These are phyloP conservation scores for Chrysomallon squamiferum DNA, from an alignment of 1,140 invertebrate species.

Conservation along the genomic window DNA sequence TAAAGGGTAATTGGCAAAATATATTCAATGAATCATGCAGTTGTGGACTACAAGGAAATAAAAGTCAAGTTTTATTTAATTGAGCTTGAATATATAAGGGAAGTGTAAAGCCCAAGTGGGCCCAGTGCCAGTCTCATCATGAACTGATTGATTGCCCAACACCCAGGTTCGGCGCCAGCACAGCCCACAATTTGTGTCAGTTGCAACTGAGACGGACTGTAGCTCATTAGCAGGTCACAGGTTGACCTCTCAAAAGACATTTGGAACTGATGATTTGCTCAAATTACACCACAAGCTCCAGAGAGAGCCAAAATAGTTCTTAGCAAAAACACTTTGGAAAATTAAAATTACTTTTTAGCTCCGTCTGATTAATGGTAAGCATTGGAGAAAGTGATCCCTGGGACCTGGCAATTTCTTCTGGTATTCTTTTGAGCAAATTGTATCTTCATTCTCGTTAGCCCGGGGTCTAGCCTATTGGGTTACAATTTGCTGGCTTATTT, in stretches of 20 bases:
- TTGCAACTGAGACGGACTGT: not conserved
- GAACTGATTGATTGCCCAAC: conserved; percentile 6
- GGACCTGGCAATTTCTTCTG: conserved; percentile 10
- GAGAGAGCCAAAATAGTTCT: conserved; percentile 6
- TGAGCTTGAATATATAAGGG: no score
- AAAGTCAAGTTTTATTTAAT: no score
- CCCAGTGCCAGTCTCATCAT: no score
- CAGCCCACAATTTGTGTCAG: conserved; percentile 10
- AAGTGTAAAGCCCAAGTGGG: no score
- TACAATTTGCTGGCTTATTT: conserved; percentile 37
- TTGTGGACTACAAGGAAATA: no score
- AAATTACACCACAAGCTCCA: conserved; percentile 24
- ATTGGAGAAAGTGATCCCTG: conserved; percentile 17
- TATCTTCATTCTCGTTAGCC: conserved; percentile 33
- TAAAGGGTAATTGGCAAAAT: no score
- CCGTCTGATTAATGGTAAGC: conserved; percentile 24
- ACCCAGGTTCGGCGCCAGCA: conserved; percentile 5
- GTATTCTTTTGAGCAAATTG: conserved; percentile 31
- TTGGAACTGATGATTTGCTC: conserved; percentile 10
- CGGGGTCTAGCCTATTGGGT: conserved; percentile 29
- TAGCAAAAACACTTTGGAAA: conserved; percentile 12
- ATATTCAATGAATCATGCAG: no score
- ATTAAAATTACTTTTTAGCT: conserved; percentile 23
- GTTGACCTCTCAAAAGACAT: conserved; percentile 6
- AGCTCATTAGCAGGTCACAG: conserved; percentile 6